Evolutionary conservation across 2,797 vertebrate species (phyloP).

Genomic region (Amblyopsis hoosieri): DNA sequence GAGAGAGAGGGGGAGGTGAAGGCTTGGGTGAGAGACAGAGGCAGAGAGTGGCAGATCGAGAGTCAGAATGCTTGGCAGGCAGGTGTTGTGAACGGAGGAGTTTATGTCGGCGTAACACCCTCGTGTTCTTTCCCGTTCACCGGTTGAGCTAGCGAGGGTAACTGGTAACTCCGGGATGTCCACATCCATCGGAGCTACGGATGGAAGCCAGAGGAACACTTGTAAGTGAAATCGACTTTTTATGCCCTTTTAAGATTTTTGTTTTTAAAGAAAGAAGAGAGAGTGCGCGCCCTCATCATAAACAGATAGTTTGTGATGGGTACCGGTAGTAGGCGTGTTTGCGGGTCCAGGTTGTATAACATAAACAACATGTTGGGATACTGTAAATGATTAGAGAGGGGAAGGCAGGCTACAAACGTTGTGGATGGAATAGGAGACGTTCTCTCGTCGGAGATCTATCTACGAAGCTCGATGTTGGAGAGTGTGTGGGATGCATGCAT

Average conservation of each 20-base stretch:
- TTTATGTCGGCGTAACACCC: constrained; percentile 45
- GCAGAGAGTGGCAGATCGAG: constrained; percentile 47
- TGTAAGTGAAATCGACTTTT: constrained; percentile 56
- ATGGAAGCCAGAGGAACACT: constrained; percentile 72
- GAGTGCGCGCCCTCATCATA: too few species aligned
- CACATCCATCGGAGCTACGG: constrained; percentile 58
- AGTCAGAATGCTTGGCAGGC: constrained; percentile 59
- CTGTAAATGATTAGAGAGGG: too few species aligned
- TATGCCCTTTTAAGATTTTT: not conserved
- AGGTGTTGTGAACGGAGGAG: constrained; percentile 64
- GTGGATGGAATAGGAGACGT: constrained; percentile 7
- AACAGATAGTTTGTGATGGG: too few species aligned
- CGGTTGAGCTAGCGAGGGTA: constrained; percentile 43
- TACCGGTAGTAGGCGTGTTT: too few species aligned
- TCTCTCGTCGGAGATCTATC: not conserved
- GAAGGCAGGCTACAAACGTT: not conserved
- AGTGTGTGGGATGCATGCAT: constrained; percentile 14
- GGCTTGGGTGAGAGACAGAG: constrained; percentile 43
- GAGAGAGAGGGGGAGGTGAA: not conserved
- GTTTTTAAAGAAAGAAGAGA: not conserved
- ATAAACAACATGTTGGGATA: too few species aligned
- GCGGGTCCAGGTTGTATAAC: too few species aligned
- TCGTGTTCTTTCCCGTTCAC: constrained; percentile 25
- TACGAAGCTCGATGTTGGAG: constrained; percentile 19
- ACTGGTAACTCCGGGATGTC: constrained; percentile 68